Evolutionary conservation across 2,797 vertebrate species (phyloP).

Genomic region (Bradypodion pumilum): DNA sequence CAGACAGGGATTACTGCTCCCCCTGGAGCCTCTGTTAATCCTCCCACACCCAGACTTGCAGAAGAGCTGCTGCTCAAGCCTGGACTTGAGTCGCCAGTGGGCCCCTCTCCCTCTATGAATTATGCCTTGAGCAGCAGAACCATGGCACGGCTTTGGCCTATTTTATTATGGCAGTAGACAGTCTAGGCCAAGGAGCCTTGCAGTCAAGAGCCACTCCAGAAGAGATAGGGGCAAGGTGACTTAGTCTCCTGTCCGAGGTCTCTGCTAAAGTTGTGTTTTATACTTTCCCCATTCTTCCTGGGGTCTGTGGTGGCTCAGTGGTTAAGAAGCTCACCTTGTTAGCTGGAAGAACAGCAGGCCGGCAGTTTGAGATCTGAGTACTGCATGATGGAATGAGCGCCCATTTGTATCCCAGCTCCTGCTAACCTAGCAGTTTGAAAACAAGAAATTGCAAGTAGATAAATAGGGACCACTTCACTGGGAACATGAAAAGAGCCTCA

Average conservation of each 20-base stretch:
- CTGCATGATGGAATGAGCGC: no score
- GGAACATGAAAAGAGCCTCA: no score
- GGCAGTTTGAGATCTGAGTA: no score
- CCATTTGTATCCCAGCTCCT: no score
- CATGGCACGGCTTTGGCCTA: not conserved
- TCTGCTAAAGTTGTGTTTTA: not conserved
- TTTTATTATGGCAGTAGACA: not conserved
- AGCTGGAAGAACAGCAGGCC: no score
- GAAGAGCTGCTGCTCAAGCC: slow-evolving; percentile 6
- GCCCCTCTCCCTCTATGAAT: not conserved
- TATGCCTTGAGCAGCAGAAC: not conserved
- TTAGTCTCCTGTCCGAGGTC: not conserved
- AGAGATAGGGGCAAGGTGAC: not conserved
- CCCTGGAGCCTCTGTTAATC: slow-evolving; percentile 16
- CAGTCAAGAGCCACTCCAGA: not conserved
- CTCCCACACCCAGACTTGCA: slow-evolving; percentile 28
- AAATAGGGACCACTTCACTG: no score
- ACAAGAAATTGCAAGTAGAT: no score
- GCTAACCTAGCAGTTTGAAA: no score
- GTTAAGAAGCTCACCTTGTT: no score
- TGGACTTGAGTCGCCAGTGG: not conserved
- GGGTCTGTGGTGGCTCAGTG: no score
- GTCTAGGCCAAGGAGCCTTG: not conserved
- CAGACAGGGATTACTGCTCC: not conserved
- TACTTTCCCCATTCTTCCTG: not conserved